Evolutionary conservation across 2,888 invertebrate species (phyloP).

Genomic region (Ferdinandea cuprea): DNA sequence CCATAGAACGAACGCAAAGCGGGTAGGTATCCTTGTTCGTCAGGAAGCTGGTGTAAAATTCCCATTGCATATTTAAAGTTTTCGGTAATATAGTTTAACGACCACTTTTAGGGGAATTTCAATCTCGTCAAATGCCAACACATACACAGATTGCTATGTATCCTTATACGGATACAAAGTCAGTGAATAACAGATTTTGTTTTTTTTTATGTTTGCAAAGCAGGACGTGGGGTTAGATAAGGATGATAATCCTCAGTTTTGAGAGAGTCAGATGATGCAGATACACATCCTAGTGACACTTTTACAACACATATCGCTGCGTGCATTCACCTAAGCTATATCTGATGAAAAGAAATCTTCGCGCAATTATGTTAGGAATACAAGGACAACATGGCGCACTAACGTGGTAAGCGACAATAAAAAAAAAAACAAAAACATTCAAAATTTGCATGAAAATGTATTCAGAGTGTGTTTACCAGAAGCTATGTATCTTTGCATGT

Average conservation of each 20-base stretch:
- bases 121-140: slow-evolving; percentile 62
- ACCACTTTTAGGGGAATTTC: slow-evolving; percentile 68
- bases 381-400: slow-evolving; percentile 57
- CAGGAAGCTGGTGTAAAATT: slow-evolving; percentile 51
- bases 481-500: slow-evolving; percentile 48
- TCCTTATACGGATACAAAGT: slow-evolving; percentile 16
- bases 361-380: slow-evolving; percentile 34
- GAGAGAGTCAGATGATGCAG: slow-evolving; percentile 53
- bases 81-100: slow-evolving; percentile 70
- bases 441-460: slow-evolving; percentile 68
- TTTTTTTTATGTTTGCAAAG: slow-evolving; percentile 19
- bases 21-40: background rate
- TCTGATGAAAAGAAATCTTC: slow-evolving; percentile 28
- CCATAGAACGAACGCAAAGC: background rate
- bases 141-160: background rate
- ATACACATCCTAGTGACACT: slow-evolving; percentile 57
- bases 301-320: slow-evolving; percentile 33
- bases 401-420: background rate
- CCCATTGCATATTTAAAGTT: slow-evolving; percentile 68
- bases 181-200: slow-evolving; percentile 27
- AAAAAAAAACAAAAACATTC: slow-evolving; percentile 18
- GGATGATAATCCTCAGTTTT: slow-evolving; percentile 49
- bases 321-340: slow-evolving; percentile 56
- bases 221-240: slow-evolving; percentile 2
- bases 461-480: slow-evolving; percentile 64